These are phyloP conservation scores for Indicator maculatus DNA, from an alignment of 2,113 vertebrate genomes.

Conservation along the genomic window DNA sequence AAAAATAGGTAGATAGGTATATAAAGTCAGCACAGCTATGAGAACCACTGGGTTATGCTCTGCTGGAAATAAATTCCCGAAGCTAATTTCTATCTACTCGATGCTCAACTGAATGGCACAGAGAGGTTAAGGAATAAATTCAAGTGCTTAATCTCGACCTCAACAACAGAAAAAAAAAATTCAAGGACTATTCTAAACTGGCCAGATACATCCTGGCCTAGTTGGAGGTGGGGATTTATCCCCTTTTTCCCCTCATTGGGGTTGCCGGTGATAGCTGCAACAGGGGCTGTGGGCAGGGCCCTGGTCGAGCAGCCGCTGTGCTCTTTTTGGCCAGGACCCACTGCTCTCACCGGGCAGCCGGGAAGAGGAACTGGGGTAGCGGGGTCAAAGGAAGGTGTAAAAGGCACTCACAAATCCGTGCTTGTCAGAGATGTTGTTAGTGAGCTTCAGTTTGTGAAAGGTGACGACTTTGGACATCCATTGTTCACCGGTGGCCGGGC, in stretches of 20 bases:
- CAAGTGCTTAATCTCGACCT: background rate
- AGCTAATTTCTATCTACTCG: background rate
- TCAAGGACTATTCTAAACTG: fast-evolving
- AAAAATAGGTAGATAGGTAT: background rate
- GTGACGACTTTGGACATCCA: constrained; percentile 99
- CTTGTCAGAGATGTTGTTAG: constrained; percentile 99
- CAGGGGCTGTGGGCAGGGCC: background rate
- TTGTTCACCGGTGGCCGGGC: constrained; percentile 96
- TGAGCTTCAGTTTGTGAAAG: constrained; percentile 99
- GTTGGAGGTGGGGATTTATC: fast-evolving
- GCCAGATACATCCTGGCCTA: background rate
- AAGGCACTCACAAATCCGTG: constrained; percentile 97
- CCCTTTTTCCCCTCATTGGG: fast-evolving
- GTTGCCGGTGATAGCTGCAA: background rate
- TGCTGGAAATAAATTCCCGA: background rate
- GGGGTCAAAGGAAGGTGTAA: constrained; percentile 29
- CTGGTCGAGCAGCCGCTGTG: background rate
- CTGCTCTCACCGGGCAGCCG: background rate
- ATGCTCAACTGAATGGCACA: background rate
- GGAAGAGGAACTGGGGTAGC: background rate
- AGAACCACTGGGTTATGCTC: background rate
- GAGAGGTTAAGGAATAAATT: background rate
- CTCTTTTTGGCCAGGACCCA: background rate
- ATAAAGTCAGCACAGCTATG: background rate
- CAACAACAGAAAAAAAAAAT: background rate